Evolutionary conservation across 1,140 invertebrate species (phyloP), one percentile per base, ranked within the genome.

Genomic region (Anthonomus grandis): DNA sequence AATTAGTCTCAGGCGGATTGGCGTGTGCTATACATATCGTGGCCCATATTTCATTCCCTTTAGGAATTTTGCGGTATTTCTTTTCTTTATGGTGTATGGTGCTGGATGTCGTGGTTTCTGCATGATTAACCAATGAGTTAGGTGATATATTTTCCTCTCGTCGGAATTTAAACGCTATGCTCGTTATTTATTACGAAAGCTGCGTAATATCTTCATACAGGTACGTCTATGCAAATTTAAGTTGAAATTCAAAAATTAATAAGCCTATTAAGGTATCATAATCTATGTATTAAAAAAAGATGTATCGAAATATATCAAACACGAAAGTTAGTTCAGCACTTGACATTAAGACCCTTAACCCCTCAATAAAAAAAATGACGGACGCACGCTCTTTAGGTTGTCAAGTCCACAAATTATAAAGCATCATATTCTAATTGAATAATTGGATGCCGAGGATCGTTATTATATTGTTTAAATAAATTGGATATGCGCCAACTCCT

Each of bases 391-490:
- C 8, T 44, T 44, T 44, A 22, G 24, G 41, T 22, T 44, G 41
- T 44, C 41, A 44, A 18, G 41, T 22, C 21, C 21, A 23, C n/a
- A 44, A 23, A 44, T 44, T 44, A 44, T 44, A 44, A 8, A 12
- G 41, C 41, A 44, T n/a, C n/a, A n/a, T n/a, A n/a, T 21, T 6
- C 41, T 44, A 44, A 44, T 44, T 44, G 41, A 44, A 44, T 44
- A 44, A 44, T 44, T 44, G 41, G 21, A 21, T 22, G 9, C 22
- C 21, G 24, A 44, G n/a, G 41, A 44, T 44, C 24, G 41, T 44
- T 44, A 44, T 44, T 44, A 44, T 44, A 44, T 44, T 44, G 41
- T 44, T 44, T 44, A 44, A 44, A 44, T 44, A 44, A 44, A 44
- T 44, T 44, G 41, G 18, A 21, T 44, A 44, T 44, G 21, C 41